Conservation (phyloP, 2,888 invertebrate species). For the Chaetogeoica ovagalla region DNA sequence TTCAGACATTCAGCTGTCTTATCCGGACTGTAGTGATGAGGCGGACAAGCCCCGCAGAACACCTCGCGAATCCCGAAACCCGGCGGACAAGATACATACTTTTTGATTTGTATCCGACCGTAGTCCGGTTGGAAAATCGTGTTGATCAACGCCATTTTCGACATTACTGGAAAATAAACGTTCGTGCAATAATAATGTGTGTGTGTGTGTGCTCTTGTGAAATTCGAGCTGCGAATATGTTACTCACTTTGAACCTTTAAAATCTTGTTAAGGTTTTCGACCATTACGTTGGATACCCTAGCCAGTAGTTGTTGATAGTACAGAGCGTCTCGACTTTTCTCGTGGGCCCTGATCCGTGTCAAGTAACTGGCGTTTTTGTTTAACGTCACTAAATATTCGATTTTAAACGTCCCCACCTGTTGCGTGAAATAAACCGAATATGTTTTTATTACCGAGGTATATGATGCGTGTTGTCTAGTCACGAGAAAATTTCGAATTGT, state of each 20-base stretch:
- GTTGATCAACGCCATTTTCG: conserved; percentile 9
- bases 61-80: conserved; percentile 36
- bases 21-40: conserved; percentile 21
- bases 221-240: no score
- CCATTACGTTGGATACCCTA: background rate
- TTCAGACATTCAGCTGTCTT: background rate
- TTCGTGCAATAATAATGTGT: no score
- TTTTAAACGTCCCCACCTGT: conserved; percentile 30
- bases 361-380: conserved; percentile 7
- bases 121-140: background rate
- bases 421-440: background rate
- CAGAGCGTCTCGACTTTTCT: background rate
- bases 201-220: background rate
- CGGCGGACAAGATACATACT: background rate
- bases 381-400: conserved; percentile 3
- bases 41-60: conserved; percentile 36
- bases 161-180: conserved; percentile 4
- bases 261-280: conserved; percentile 20
- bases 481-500: no score
- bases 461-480: no score
- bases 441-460: background rate
- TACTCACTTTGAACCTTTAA: conserved; percentile 24
- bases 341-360: conserved; percentile 8
- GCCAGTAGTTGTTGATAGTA: conserved; percentile 30
- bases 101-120: background rate